A percentile compares a stretch with the other conserved stretches of the same genome.
Evolutionary conservation across 2,888 invertebrate species (phyloP).

Genomic region (Amiota minor): DNA sequence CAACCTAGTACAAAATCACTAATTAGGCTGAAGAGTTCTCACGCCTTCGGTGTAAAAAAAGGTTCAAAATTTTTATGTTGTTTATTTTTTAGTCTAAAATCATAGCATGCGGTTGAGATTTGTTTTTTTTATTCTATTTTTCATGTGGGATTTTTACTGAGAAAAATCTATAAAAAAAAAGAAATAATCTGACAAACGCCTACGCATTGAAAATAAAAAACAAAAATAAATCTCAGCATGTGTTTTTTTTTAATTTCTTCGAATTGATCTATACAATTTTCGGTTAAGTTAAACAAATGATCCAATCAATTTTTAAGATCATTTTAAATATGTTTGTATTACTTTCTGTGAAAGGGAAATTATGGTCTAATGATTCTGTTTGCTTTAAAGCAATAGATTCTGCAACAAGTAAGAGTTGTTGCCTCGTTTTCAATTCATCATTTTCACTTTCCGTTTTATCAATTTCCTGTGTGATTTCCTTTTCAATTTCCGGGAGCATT

Average conservation of each 20-base stretch:
- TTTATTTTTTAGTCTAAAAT: constrained; percentile 8
- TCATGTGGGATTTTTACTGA: neutral
- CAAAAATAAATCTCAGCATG: neutral
- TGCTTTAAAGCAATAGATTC: no score
- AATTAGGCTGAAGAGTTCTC: constrained; percentile 25
- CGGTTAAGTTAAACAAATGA: neutral
- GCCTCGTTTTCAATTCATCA: neutral
- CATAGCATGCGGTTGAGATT: constrained; percentile 10
- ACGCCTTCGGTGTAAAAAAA: constrained; percentile 15
- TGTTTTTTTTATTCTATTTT: neutral
- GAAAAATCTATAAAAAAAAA: neutral
- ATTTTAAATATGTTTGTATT: no score
- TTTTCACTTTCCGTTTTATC: neutral
- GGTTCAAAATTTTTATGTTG: neutral
- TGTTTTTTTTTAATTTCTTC: neutral
- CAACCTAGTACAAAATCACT: constrained; percentile 11
- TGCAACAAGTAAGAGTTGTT: no score
- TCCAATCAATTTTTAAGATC: no score
- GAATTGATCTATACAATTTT: neutral
- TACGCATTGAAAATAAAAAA: neutral
- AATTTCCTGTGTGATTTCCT: constrained; percentile 6
- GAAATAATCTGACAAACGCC: neutral
- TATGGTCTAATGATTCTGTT: neutral
- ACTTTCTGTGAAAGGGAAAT: neutral
- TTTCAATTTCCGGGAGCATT: neutral